These are phyloP conservation scores for Erebia palarica DNA, from an alignment of 2,888 invertebrate genomes.

Conservation along the genomic window DNA sequence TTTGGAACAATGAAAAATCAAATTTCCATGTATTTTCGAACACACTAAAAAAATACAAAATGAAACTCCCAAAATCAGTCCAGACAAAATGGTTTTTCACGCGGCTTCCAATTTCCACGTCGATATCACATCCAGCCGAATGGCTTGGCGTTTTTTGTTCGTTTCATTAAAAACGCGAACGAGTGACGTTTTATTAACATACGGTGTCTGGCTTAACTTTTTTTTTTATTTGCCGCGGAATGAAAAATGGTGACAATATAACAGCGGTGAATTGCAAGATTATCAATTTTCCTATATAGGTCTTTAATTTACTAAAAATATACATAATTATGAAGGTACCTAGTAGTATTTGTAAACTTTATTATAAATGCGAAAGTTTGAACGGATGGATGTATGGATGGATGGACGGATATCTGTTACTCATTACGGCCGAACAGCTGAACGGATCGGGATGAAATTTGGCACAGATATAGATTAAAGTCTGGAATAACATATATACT, in stretches of 20 bases:
- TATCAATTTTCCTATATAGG: no score
- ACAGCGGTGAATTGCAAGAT: not conserved
- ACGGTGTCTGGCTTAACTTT: not conserved
- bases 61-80: not conserved
- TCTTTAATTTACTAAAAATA: no score
- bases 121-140: conserved; percentile 62
- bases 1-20: no score
- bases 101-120: conserved; percentile 73
- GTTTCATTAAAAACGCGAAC: not conserved
- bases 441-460: no score
- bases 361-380: no score
- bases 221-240: not conserved
- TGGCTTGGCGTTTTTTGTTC: conserved; percentile 54
- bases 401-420: no score
- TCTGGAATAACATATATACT: no score
- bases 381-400: no score
- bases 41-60: not conserved
- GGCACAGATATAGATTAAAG: no score
- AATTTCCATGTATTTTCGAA: not conserved
- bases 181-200: conserved; percentile 47
- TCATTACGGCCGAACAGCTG: no score
- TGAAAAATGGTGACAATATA: not conserved
- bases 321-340: no score
- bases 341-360: no score
- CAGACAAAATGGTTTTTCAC: conserved; percentile 44